Evolutionary conservation across 2,113 vertebrate species (phyloP).

Genomic region (Galeopterus variegatus): DNA sequence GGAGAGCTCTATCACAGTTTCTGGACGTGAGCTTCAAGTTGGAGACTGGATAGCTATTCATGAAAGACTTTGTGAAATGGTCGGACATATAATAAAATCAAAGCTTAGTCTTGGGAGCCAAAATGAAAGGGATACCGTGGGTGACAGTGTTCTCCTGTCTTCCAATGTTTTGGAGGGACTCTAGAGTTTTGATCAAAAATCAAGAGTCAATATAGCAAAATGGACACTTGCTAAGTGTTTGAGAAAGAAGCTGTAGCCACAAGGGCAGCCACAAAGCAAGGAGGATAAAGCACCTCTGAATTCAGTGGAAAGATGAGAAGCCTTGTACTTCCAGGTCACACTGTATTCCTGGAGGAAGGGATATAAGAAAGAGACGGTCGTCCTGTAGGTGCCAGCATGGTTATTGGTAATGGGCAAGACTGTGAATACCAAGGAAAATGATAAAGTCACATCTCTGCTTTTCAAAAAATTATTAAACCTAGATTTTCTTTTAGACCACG

Average conservation of each 20-base stretch:
- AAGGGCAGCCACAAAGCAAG: neutral
- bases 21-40: neutral
- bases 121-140: neutral
- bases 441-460: neutral
- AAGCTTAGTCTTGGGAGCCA: neutral
- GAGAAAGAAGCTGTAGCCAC: neutral
- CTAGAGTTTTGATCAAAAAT: neutral
- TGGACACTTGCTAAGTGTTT: neutral
- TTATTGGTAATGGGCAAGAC: neutral
- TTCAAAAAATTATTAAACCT: neutral
- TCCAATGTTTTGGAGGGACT: neutral
- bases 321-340: neutral
- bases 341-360: accelerated
- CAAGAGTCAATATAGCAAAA: neutral
- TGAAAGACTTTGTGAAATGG: neutral
- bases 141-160: neutral
- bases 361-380: neutral
- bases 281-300: neutral
- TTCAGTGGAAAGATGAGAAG: neutral
- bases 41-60: neutral
- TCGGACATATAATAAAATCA: neutral
- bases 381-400: neutral
- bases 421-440: neutral
- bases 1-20: neutral
- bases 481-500: neutral